Evolutionary conservation across 2,113 vertebrate species (phyloP), one percentile per base, ranked within the genome.

Genomic region (Anhinga rufa): DNA sequence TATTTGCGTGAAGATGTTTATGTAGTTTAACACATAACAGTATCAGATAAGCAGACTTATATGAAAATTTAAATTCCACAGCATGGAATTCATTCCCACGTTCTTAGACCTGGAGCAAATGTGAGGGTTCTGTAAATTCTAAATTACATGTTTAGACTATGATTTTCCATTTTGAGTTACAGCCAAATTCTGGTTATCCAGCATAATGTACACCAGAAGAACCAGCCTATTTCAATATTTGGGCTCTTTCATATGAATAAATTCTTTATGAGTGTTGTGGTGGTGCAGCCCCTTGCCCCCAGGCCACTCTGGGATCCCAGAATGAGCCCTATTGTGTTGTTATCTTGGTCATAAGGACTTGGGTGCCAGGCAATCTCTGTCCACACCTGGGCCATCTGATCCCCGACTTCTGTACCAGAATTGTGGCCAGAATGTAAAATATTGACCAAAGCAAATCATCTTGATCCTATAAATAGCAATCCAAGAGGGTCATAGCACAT

Each of bases 21-120:
- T 51, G 36, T 4, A 78, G 16, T 72, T 84, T 52, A 70, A 51
- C 57, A 55, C 3, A 1, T 6, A 57, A 46, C 40, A 60, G 9
- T 7, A 58, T 9, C 48, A 76, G 26, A 60, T 36, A 92, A 89
- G 25, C 52, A 87, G 20, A 55, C 9, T 36, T 65, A 48, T 20
- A 32, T 7, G 16, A 77, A 92, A 93, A 89, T 10, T n/a, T 32
- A 58, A 69, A 61, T 61, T 57, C 46, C 51, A 60, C 54, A 87
- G 14, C 48, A 44, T 3, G 38, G 7, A 79, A 66, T 74, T 76
- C 12, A 42, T 62, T 87, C 24, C 19, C 16, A 42, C 0, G 0
- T 57, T 16, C 32, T 40, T 31, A 49, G 10, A 86, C n/a, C 46
- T 54, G 16, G 25, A 65, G 16, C 0, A 0, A 71, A 84, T 0